Conservation (phyloP, 2,113 vertebrate genomes). For the Isurus oxyrinchus region DNA sequence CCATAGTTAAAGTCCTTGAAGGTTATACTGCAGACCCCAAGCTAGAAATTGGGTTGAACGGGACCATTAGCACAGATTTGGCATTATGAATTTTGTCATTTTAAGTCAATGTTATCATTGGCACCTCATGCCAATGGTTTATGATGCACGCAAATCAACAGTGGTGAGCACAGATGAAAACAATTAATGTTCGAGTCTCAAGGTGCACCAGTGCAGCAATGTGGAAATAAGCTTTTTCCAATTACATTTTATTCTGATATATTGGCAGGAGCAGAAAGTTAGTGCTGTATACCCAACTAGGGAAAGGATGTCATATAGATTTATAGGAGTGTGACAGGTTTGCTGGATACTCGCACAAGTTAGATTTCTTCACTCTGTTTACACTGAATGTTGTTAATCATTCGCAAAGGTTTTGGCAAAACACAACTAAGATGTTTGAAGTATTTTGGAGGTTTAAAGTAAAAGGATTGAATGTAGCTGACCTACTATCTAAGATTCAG, state of each 20-base stretch:
- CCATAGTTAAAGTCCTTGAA: neutral
- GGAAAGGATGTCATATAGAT: conserved; percentile 24
- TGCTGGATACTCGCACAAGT: neutral
- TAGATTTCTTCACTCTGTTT: neutral
- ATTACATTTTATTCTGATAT: conserved; percentile 29
- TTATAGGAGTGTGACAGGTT: neutral
- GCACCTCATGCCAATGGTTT: neutral
- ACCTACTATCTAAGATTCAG: conserved; percentile 19
- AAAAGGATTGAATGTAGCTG: conserved; percentile 10
- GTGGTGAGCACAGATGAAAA: conserved; percentile 33
- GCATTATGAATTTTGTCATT: neutral
- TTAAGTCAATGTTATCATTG: neutral
- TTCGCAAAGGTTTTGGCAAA: neutral
- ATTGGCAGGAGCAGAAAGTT: conserved; percentile 7
- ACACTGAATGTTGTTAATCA: conserved; percentile 30
- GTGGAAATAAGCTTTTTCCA: neutral
- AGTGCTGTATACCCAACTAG: neutral
- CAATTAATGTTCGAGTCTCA: conserved; percentile 22
- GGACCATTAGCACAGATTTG: conserved; percentile 18
- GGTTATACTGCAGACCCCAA: neutral
- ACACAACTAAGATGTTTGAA: conserved; percentile 21
- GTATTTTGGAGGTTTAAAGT: conserved; percentile 36
- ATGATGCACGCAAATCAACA: neutral
- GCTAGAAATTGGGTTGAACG: neutral
- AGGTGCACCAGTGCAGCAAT: conserved; percentile 2